Percentiles rank a stretch among this genome's conserved stretches.
phyloP scores from a whole-genome alignment of 1,140 invertebrate species.

The Brachystomella parvula region DNA sequence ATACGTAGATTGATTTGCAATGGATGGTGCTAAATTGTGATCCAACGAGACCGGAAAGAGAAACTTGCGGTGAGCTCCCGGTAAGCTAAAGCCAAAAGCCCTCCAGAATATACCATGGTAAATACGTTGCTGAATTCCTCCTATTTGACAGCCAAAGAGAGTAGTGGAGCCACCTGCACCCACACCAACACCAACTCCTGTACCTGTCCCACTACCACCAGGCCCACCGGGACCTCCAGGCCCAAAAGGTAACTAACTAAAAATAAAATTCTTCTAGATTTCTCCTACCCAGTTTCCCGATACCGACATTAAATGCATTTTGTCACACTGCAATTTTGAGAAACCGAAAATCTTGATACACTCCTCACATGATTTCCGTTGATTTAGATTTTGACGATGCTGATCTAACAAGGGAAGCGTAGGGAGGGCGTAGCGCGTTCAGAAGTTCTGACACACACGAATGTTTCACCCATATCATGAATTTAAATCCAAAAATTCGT shows the following conservation, averaged over 20 bases:
- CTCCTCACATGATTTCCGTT: no score
- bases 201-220: no score
- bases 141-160: constrained; percentile 21
- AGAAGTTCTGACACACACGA: no score
- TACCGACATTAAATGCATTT: no score
- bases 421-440: no score
- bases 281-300: no score
- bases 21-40: constrained; percentile 73
- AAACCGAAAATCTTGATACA: no score
- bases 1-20: constrained; percentile 62
- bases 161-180: constrained; percentile 24
- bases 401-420: no score
- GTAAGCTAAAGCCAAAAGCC: constrained; percentile 42
- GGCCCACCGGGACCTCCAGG: not conserved
- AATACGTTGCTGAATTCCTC: not conserved
- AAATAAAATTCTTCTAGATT: not conserved
- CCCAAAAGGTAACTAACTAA: not conserved
- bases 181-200: constrained; percentile 22
- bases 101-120: not conserved
- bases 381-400: no score
- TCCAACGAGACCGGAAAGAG: constrained; percentile 58
- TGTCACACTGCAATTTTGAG: no score
- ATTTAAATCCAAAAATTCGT: no score
- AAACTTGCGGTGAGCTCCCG: constrained; percentile 62
- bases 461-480: no score